Base-by-base conservation (phyloP, 2,888 invertebrate species). In the Agrochola macilenta region DNA sequence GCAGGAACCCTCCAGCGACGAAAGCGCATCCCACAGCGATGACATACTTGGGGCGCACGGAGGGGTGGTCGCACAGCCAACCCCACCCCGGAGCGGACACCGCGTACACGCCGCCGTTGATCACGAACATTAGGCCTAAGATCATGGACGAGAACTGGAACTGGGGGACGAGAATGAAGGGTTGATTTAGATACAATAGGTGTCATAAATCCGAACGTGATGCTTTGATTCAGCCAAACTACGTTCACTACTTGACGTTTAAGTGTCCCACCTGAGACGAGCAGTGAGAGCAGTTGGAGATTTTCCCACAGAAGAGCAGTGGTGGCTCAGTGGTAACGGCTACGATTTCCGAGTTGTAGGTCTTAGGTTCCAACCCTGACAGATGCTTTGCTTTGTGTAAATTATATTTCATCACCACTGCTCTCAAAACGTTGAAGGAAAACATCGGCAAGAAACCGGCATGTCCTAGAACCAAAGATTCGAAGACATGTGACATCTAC, bases 21-120 rank as follows among this genome's bases (percentile, higher is more conserved):
- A 98, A 97, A 11, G 97, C 74, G 74, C 98, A 98, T 2, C 98
- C 98, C 0, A 97, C 87, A 8, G 97, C 95, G 1, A 98, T 98
- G 49, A 98, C 97, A 79, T 97, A 94, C 93, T 98, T 98, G 0
- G 98, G 98, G 79, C 97, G 96, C 52, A 97, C 90, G 2, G 94
- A 89, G 49, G 97, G 97, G 87, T 97, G 97, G 93, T 99, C 98
- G 89, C 98, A 98, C 23, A 98, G 90, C 97, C 98, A 98, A 46
- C 99, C 99, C 98, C 98, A 98, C 5, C 95, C 95, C 0, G 99
- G 98, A 0, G 98, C 98, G 0, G 98, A 98, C 0, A 98, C 74
- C 0, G 98, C 98, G 93, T 99, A 99, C 17, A 98, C 97, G 0
- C 98, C 98, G 5, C 98, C 98, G 91, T 98, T 98, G 87, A 98